Base-by-base conservation (phyloP, 2,888 invertebrate species). In the Andrena praecox region DNA sequence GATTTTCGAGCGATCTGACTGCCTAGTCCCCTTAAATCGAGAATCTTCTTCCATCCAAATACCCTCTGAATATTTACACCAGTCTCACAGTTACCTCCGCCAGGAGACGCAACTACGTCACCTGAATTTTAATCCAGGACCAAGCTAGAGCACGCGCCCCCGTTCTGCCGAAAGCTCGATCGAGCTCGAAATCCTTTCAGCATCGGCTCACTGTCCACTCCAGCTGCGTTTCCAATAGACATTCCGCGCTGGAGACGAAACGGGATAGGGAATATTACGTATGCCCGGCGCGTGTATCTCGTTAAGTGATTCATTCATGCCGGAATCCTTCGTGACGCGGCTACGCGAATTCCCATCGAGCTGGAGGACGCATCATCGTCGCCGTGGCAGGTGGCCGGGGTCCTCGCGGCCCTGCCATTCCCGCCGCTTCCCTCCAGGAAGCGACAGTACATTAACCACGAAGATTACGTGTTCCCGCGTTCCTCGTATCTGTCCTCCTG, bases 281-380 rank as follows among this genome's bases (percentile, higher is more conserved):
- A 90, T 90, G 87, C 91, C 69, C 73, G 77, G 73, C 88, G 84
- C 89, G 86, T 82, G 84, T 76, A 86, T 87, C 89, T 88, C 88
- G 88, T 90, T 86, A 90, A 90, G 87, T 90, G 90, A 90, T 90
- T 90, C 90, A 90, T 89, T 90, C 90, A 87, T 81, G 80, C 80
- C 72, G 87, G 89, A 90, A 88, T 90, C 84, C 85, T 70, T 79
- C 77, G 73, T 79, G 84, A 81, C 59, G 16, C 50, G 54, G 69
- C 54, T 52, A 52, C 56, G 66, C 77, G 79, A 67, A 84, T 71
- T 82, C 71, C 77, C 82, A 56, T 66, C 33, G 24, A 63, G 8
- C 48, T 16, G 59, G 52, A 63, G 70, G 59, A 67, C 77, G 77
- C 35, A 63, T 67, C 35, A 75, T 52, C 60, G 33, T 56, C 27